Percentiles rank a stretch among this genome's conserved stretches.
Conservation (phyloP, 2,888 invertebrate genomes). For the Nymphalis urticae region DNA sequence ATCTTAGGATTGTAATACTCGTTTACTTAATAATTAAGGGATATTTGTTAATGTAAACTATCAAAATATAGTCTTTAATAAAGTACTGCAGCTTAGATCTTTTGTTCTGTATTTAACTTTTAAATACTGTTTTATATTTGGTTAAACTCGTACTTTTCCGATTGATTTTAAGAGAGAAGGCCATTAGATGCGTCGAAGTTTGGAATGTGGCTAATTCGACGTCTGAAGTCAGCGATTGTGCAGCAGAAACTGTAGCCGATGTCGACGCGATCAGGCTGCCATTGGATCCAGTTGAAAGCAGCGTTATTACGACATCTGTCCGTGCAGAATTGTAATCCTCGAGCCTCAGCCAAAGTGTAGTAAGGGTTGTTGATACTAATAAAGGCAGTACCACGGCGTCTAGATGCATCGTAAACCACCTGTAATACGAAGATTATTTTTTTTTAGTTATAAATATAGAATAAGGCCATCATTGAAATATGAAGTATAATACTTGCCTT, state of each 20-base stretch:
- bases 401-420: conserved; percentile 79
- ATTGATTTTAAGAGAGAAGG: conserved; percentile 55
- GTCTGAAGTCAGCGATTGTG: conserved; percentile 79
- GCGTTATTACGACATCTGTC: conserved; percentile 79
- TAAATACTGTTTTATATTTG: no score
- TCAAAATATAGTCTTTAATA: no score
- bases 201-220: conserved; percentile 79
- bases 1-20: no score
- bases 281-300: conserved; percentile 82
- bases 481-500: conserved; percentile 53
- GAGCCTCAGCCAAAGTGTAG: conserved; percentile 63
- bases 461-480: background rate
- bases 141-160: no score
- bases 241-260: conserved; percentile 84
- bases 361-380: conserved; percentile 84
- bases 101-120: no score
- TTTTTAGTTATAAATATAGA: background rate
- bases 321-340: conserved; percentile 73
- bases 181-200: conserved; percentile 66
- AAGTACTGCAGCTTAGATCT: no score
- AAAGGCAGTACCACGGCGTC: conserved; percentile 80
- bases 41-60: no score
- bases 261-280: conserved; percentile 74
- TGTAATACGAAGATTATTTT: conserved; percentile 42
- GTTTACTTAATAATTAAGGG: no score